These are phyloP conservation scores for Enteromius treurensis DNA, from an alignment of 2,797 vertebrate species.

Conservation along the genomic window DNA sequence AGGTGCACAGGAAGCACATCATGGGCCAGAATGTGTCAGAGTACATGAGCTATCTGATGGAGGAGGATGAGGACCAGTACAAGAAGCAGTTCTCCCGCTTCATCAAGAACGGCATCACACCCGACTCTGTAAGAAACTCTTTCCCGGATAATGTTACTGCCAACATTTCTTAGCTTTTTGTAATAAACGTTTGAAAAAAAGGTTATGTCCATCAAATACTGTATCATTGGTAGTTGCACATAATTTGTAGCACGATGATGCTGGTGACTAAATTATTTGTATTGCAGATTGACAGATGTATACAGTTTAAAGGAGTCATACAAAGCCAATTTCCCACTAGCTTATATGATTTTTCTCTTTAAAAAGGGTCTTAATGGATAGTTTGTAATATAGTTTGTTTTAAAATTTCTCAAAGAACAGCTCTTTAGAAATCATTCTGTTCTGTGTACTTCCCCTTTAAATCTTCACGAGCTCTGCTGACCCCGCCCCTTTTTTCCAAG, in stretches of 20 bases:
- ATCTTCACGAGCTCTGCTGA: too few relatives aligned
- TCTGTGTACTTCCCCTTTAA: too few relatives aligned
- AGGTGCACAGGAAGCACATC: slow-evolving; percentile 97
- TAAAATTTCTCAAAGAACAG: too few relatives aligned
- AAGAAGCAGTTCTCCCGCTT: slow-evolving; percentile 97
- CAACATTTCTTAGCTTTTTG: neutral
- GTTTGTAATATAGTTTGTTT: too few relatives aligned
- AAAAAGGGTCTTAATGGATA: too few relatives aligned
- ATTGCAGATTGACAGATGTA: neutral
- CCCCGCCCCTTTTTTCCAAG: too few relatives aligned
- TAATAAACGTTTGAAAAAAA: neutral
- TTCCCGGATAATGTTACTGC: neutral
- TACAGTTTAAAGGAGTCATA: neutral
- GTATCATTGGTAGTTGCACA: slow-evolving; percentile 67
- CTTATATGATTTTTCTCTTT: too few relatives aligned
- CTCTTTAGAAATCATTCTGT: too few relatives aligned
- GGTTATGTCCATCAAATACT: neutral
- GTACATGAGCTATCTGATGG: slow-evolving; percentile 94
- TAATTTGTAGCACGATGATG: slow-evolving; percentile 3
- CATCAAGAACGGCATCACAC: slow-evolving; percentile 90
- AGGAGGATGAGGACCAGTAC: slow-evolving; percentile 94
- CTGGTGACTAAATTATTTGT: neutral
- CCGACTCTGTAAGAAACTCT: slow-evolving; percentile 81
- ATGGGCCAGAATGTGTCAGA: slow-evolving; percentile 93
- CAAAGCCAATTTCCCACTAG: too few relatives aligned